Base-by-base conservation (phyloP, 1,140 invertebrate species). In the Tenebrio molitor region DNA sequence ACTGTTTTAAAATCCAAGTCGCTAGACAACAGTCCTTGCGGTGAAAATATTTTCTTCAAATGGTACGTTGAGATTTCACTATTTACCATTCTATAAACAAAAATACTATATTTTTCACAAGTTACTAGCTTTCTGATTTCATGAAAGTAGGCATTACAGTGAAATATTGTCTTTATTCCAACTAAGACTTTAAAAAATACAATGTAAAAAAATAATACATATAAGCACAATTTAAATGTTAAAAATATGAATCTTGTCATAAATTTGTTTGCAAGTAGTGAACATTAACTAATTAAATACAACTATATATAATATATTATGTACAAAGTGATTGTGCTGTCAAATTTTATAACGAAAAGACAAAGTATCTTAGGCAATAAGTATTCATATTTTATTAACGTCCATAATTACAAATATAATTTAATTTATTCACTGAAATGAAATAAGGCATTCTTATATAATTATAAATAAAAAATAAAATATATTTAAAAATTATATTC, bases 361-460 rank as follows among this genome's bases (percentile, higher is more conserved):
- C 1, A 46, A 46, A 46, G 5, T 8, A 4, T 8, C 14, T 46
- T 17, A 46, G 17, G 14, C 15, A 46, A 46, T 46, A 19, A 46
- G 42, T 46, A 17, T 16, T 17, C 46, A 53, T 19, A 53, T 53
- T 53, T 53, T 53, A 53, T 53, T 53, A 53, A 53, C 63, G 29
- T 21, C 41, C 15, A 65, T 65, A 65, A 34, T 65, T 65, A 65
- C 63, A 65, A 65, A 65, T 65, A 65, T 65, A 65, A 65, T 41
- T 65, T 23, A 42, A 17, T 50, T 65, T 23, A 42, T 39, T n/a
- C n/a, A n/a, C 16, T 65, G 29, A 64, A n/a, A 65, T 25, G 12
- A 42, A 42, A 41, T 36, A 65, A 65, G 63, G 63, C 63, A 41
- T 33, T 36, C 36, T 65, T 33, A 62, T 25, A 25, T 8, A 21